Evolutionary conservation across 2,797 vertebrate genomes (phyloP), one percentile per base, ranked within the genome.

Genomic region (Poecilia picta): DNA sequence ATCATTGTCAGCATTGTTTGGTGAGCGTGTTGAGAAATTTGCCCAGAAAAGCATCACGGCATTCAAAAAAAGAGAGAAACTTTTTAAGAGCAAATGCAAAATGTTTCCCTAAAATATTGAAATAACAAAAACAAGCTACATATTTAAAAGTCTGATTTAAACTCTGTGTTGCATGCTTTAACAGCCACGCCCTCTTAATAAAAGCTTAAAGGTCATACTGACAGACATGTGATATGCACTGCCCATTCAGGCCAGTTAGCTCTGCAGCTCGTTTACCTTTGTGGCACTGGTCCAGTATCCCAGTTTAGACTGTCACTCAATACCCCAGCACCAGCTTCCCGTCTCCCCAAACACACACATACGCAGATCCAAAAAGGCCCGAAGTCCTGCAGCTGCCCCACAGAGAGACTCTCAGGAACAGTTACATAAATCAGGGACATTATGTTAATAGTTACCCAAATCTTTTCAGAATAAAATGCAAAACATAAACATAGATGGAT

Each of bases 401-500:
- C 41, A 64, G 78, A 80, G 84, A 78, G 66, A 79, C 86, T 90
- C 77, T 74, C 77, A 87, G 92, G 85, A 74, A 94, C 92, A 91
- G 87, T 95, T 94, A 94, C 89, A 93, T 92, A 95, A 94, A 94
- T 78, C 74, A 28, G 76, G 78, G 83, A 90, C 84, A 81, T 73
- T 5, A 68, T 80, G 79, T 81, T 76, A 83, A 87, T 80, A 64
- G 18, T 77, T 83, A 62, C 41, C 18, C 33, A 36, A 11, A 68
- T 68, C 64, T 53, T 33, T 23, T 62, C 15, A 41, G 13, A 72
- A 57, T 45, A 46, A n/a, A 59, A 68, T 46, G 31, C n/a, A n/a
- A 59, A 46, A 55, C 5, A 76, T 66, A 20, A 47, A 47, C 18
- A 28, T 1, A 23, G 25, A 23, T 45, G 4, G 73, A 39, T 11